A percentile compares a stretch with the other conserved stretches of the same genome.
Evolutionary conservation across 2,888 invertebrate species (phyloP).

Genomic region (Tethea ocularis): DNA sequence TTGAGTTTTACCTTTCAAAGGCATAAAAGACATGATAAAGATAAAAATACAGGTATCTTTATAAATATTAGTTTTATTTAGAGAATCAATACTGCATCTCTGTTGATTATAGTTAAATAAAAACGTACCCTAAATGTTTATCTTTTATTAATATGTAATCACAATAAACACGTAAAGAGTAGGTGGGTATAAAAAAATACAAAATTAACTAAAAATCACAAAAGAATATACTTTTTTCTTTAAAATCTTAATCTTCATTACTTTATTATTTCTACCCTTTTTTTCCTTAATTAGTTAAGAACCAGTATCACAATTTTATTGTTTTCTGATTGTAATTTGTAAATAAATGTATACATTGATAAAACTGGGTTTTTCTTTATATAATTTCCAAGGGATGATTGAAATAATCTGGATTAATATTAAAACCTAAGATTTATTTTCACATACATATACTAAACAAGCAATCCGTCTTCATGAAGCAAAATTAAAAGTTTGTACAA

Average conservation of each 20-base stretch:
- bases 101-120: not conserved
- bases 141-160: constrained; percentile 7
- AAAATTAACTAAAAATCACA: constrained; percentile 2
- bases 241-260: not conserved
- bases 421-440: too few relatives aligned
- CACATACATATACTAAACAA: too few relatives aligned
- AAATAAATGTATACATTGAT: constrained; percentile 43
- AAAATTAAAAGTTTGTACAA: too few relatives aligned
- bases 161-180: not conserved
- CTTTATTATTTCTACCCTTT: constrained; percentile 6
- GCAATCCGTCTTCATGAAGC: too few relatives aligned
- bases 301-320: constrained; percentile 33
- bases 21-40: not conserved
- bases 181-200: too few relatives aligned
- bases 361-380: constrained; percentile 13
- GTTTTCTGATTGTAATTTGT: constrained; percentile 24
- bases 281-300: constrained; percentile 21
- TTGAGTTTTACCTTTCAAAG: not conserved
- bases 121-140: not conserved
- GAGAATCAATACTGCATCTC: not conserved
- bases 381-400: constrained; percentile 18
- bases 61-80: too few relatives aligned
- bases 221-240: not conserved
- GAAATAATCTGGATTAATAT: constrained; percentile 3
- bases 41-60: constrained; percentile 5